Percentiles rank a stretch among this genome's conserved stretches.
Conservation (phyloP, 2,113 vertebrate genomes). For the Xiphorhynchus elegans region DNA sequence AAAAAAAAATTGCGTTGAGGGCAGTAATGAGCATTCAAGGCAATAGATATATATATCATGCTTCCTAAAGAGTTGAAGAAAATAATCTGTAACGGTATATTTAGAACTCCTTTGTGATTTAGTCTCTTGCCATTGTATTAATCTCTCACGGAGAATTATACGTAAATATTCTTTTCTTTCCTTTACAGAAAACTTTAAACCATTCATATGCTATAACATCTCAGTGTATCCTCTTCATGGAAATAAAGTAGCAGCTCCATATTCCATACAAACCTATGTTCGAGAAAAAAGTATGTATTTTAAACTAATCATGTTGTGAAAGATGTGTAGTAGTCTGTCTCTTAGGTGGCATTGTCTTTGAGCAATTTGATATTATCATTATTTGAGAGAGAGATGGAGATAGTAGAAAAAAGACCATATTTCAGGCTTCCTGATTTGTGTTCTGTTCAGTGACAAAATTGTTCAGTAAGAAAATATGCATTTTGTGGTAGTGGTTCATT, state of each 20-base stretch:
- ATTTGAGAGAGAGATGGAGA: neutral
- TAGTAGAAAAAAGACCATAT: rapidly evolving
- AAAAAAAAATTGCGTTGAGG: neutral
- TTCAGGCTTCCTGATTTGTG: neutral
- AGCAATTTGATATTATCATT: neutral
- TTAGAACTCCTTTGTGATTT: neutral
- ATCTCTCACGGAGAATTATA: neutral
- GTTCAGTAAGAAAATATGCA: neutral
- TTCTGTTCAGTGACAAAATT: neutral
- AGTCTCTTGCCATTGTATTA: neutral
- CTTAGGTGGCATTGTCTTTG: neutral
- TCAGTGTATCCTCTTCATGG: slow-evolving; percentile 72
- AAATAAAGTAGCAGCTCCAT: slow-evolving; percentile 43
- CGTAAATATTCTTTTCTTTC: neutral
- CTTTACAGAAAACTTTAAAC: slow-evolving; percentile 64
- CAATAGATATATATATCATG: neutral
- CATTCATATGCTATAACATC: slow-evolving; percentile 73
- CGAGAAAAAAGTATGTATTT: slow-evolving; percentile 71
- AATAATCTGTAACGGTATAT: neutral
- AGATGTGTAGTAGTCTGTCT: neutral
- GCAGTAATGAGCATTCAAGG: neutral
- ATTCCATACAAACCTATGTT: slow-evolving; percentile 54
- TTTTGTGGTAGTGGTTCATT: neutral
- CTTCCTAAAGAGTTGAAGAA: neutral
- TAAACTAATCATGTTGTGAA: neutral